phyloP scores from a whole-genome alignment of 1,140 invertebrate genomes.

The Hesperophylax magnus region DNA sequence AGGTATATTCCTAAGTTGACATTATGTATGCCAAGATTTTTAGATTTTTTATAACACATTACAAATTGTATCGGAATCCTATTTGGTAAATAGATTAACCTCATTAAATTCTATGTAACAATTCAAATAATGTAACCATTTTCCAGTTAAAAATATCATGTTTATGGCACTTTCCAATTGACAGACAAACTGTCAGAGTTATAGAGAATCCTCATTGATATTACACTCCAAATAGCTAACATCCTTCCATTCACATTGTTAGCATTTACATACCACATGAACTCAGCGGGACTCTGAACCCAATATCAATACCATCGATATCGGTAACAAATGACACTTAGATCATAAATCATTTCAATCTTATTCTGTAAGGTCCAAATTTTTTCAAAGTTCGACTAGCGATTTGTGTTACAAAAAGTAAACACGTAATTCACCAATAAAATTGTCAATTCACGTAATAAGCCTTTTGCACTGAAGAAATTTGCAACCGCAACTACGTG shows the following conservation, averaged over 20 bases:
- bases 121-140: constrained; percentile 32
- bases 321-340: background rate
- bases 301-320: background rate
- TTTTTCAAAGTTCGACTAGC: no score
- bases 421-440: no score
- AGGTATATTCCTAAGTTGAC: constrained; percentile 19
- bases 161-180: constrained; percentile 40
- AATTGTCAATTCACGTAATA: no score
- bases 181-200: constrained; percentile 30
- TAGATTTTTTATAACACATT: constrained; percentile 20
- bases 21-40: background rate
- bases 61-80: constrained; percentile 30
- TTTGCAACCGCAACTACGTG: no score
- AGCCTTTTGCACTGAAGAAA: no score
- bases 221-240: constrained; percentile 1
- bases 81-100: constrained; percentile 33
- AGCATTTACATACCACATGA: background rate
- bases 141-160: constrained; percentile 23
- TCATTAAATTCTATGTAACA: constrained; percentile 37
- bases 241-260: background rate
- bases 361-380: no score
- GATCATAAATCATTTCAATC: no score
- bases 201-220: constrained; percentile 20
- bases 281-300: background rate
- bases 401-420: no score